These are phyloP conservation scores for Loxodonta africana DNA, from an alignment of 2,113 vertebrate species.

Conservation along the genomic window DNA sequence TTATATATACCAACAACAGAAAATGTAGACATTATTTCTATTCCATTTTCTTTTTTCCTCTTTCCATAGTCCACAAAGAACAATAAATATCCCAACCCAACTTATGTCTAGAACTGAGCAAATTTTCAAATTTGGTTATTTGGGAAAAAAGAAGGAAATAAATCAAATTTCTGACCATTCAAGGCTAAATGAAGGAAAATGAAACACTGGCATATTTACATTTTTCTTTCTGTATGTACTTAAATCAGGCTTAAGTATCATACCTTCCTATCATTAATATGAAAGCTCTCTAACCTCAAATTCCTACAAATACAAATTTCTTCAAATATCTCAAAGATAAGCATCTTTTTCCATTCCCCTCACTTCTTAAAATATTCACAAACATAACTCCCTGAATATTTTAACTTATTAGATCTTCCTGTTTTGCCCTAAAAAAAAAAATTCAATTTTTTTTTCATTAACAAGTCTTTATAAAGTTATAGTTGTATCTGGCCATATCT, in stretches of 20 bases:
- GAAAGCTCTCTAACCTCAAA: background rate
- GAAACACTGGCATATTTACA: background rate
- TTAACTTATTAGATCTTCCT: background rate
- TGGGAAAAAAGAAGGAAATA: background rate
- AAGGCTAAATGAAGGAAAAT: background rate
- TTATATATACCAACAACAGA: background rate
- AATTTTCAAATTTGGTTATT: conserved; percentile 24
- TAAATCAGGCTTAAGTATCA: background rate
- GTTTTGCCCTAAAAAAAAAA: background rate
- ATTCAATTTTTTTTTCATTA: background rate
- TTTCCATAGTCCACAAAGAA: background rate
- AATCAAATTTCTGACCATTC: background rate
- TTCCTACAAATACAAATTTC: background rate
- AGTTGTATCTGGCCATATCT: background rate
- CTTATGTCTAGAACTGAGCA: background rate
- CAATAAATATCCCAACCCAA: background rate
- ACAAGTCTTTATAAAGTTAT: background rate
- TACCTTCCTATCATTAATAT: background rate
- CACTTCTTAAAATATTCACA: conserved; percentile 3
- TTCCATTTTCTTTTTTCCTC: background rate
- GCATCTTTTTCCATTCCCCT: background rate
- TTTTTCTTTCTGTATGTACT: background rate
- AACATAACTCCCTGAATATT: background rate
- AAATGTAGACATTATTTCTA: background rate
- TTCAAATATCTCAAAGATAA: background rate